Conservation (phyloP, 2,113 vertebrate species). For the Naja naja region DNA sequence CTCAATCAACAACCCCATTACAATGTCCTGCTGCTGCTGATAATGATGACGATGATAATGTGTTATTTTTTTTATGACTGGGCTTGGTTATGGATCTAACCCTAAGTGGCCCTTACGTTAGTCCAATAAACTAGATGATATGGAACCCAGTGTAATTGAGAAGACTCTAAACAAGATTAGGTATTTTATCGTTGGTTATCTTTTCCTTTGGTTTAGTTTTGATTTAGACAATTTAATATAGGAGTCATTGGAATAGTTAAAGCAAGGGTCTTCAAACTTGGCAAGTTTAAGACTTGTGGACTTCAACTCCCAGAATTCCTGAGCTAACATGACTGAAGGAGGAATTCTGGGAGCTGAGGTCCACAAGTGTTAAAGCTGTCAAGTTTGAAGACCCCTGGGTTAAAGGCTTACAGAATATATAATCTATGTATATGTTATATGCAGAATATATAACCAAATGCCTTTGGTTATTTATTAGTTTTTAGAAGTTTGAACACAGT, state of each 20-base stretch:
- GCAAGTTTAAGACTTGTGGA: too few species aligned
- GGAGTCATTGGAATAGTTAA: neutral
- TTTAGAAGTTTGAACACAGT: neutral
- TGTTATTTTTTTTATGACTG: neutral
- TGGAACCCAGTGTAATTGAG: neutral
- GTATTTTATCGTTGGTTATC: neutral
- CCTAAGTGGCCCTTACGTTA: conserved; percentile 4
- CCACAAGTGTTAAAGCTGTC: too few species aligned
- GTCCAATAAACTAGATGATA: neutral
- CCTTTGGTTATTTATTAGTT: neutral
- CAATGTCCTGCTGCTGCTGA: neutral
- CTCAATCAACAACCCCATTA: neutral
- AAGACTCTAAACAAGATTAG: neutral
- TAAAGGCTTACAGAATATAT: neutral
- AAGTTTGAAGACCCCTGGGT: too few species aligned
- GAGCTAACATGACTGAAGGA: too few species aligned
- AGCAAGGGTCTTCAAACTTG: too few species aligned
- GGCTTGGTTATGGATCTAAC: neutral
- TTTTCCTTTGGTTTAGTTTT: neutral
- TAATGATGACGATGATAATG: neutral
- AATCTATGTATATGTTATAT: too few species aligned
- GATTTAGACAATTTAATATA: neutral
- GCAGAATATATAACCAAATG: too few species aligned
- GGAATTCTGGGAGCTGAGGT: too few species aligned
- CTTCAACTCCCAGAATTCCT: too few species aligned